These are phyloP conservation scores for Sminthopsis crassicaudata DNA, from an alignment of 2,113 vertebrate species.

Conservation along the genomic window DNA sequence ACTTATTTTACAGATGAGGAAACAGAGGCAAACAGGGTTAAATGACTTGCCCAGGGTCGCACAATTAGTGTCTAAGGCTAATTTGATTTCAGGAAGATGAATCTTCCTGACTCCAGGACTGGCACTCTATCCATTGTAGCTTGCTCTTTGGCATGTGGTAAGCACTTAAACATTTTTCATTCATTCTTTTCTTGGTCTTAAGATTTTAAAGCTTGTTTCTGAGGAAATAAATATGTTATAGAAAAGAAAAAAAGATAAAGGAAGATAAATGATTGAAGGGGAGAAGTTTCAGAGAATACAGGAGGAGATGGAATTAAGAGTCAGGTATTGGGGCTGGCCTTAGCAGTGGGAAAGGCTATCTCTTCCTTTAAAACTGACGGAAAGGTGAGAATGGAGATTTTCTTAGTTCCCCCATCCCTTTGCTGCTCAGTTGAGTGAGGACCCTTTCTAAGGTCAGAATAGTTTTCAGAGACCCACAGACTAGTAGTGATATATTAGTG, in stretches of 20 bases:
- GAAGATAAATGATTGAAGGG: background rate
- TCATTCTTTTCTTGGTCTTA: background rate
- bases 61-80: too few relatives aligned
- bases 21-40: too few relatives aligned
- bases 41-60: too few relatives aligned
- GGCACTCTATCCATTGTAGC: too few relatives aligned
- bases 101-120: too few relatives aligned
- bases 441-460: background rate
- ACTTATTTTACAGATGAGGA: too few relatives aligned
- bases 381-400: background rate
- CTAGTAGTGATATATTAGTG: background rate
- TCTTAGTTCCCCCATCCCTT: background rate
- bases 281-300: background rate
- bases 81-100: too few relatives aligned
- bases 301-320: too few relatives aligned
- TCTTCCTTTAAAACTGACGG: background rate
- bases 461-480: background rate
- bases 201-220: background rate
- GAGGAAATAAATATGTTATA: background rate
- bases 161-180: background rate
- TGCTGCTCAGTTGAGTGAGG: background rate
- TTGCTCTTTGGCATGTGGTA: background rate
- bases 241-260: background rate
- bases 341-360: background rate
- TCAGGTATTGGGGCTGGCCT: background rate